These are phyloP conservation scores for Drosophila nr. medialis DNA, from an alignment of 2,888 invertebrate species.

Conservation along the genomic window DNA sequence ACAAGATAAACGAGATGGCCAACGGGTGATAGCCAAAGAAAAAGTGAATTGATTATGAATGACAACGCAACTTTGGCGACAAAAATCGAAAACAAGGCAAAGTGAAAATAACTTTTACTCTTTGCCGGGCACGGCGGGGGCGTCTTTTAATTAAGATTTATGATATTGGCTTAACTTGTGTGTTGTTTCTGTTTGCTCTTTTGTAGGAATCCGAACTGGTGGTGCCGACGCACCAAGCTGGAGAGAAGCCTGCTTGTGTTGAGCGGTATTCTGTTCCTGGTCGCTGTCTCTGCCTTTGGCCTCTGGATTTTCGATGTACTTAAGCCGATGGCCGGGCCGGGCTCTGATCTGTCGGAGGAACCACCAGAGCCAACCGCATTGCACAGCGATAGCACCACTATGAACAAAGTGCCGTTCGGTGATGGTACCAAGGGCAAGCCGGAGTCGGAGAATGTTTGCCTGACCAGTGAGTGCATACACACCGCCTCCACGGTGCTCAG, in stretches of 20 bases:
- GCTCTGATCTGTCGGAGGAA: not conserved
- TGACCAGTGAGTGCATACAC: slow-evolving; percentile 91
- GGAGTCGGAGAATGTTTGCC: slow-evolving; percentile 86
- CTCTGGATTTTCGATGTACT: slow-evolving; percentile 81
- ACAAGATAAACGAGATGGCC: slow-evolving; percentile 52
- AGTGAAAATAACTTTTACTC: slow-evolving; percentile 56
- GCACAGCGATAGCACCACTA: slow-evolving; percentile 60
- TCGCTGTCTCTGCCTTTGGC: slow-evolving; percentile 87
- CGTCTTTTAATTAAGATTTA: slow-evolving; percentile 49
- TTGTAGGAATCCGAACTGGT: slow-evolving; percentile 91
- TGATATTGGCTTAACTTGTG: slow-evolving; percentile 17
- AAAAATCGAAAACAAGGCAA: slow-evolving; percentile 31
- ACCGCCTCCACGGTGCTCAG: slow-evolving; percentile 89
- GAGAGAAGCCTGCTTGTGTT: slow-evolving; percentile 89
- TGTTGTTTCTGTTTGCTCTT: slow-evolving; percentile 2
- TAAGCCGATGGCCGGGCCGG: not conserved
- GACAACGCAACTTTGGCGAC: slow-evolving; percentile 12
- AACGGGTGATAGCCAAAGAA: slow-evolving; percentile 34
- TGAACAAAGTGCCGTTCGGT: slow-evolving; percentile 58
- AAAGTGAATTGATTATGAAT: slow-evolving; percentile 53
- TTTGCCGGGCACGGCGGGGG: slow-evolving; percentile 15
- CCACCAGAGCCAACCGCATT: slow-evolving; percentile 75
- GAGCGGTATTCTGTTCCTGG: slow-evolving; percentile 87
- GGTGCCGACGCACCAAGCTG: slow-evolving; percentile 90
- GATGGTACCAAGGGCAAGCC: slow-evolving; percentile 70